Evolutionary conservation across 2,113 vertebrate genomes (phyloP), one percentile per base, ranked within the genome.

Genomic region (Suncus etruscus): DNA sequence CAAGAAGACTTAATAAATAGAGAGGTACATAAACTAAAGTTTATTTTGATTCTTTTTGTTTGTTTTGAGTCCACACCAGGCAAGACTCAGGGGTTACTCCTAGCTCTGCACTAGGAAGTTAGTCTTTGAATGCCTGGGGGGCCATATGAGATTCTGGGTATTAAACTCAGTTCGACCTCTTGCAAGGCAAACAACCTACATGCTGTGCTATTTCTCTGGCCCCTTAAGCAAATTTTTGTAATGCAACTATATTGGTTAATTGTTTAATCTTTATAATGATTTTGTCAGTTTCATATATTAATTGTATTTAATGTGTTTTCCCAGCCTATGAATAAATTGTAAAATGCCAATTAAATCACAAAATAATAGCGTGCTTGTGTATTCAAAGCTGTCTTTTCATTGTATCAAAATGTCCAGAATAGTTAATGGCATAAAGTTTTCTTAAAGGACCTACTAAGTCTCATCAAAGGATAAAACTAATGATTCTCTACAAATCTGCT

Each of bases 381-480:
- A n/a, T 54, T 75, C 50, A 58, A n/a, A 68, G 4, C 1, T 54
- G 72, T 69, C 18, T 80, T 85, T 83, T 39, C 24, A 47, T 54
- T 80, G 1, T 1, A 69, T 6, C 29, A 45, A 72, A 83, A 7
- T 22, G 0, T 74, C 24, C 14, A 51, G 7, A 20, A 86, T 8
- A 69, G 1, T 4, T 24, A n/a, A 32, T 48, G 9, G 58, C 5
- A 48, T 31, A 80, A 73, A 48, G 5, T 8, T 84, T 80, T 47
- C 25, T 93, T 75, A 61, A 89, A 63, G 4, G 14, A 70, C 11
- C 69, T 91, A n/a, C 1, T 61, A 12, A 54, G 15, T 3, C 65
- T 86, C 10, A 50, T 83, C 25, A 70, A 84, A 83, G 2, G 6
- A 73, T 78, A 82, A 91, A 85, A 89, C 74, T 83, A 83, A 92